Evolutionary conservation across 2,113 vertebrate genomes (phyloP).

Genomic region (Psilopogon haemacephalus): DNA sequence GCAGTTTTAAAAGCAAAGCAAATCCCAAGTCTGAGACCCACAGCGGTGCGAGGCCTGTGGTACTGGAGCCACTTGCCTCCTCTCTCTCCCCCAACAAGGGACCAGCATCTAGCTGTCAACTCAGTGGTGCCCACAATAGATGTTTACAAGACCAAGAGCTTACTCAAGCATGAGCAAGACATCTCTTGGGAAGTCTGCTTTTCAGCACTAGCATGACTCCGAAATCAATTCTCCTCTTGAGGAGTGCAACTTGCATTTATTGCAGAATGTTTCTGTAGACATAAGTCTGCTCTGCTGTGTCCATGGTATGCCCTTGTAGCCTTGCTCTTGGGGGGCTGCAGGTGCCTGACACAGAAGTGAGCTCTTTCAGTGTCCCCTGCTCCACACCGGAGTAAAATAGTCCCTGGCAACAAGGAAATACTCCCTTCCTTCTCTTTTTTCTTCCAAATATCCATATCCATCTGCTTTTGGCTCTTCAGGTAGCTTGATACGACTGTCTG

Average conservation of each 20-base stretch:
- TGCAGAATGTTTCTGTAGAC: neutral
- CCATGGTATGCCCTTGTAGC: fast-evolving
- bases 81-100: neutral
- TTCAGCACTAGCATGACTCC: neutral
- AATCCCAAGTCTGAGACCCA: neutral
- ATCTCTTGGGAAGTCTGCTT: neutral
- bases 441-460: neutral
- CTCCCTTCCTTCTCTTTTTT: neutral
- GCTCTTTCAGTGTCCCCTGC: neutral
- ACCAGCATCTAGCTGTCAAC: neutral
- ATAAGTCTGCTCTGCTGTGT: neutral
- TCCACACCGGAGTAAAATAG: neutral
- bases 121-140: neutral
- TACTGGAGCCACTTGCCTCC: neutral
- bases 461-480: neutral
- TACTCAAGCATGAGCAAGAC: neutral
- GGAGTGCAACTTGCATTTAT: neutral
- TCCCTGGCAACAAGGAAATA: neutral
- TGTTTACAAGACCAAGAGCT: neutral
- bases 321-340: neutral
- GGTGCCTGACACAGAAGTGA: neutral
- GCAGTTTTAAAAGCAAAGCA: neutral
- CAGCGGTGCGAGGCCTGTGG: neutral
- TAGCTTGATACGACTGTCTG: neutral
- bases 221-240: neutral